Evolutionary conservation across 2,888 invertebrate genomes (phyloP), one percentile per base, ranked within the genome.

Genomic region (Deilephila elpenor): DNA sequence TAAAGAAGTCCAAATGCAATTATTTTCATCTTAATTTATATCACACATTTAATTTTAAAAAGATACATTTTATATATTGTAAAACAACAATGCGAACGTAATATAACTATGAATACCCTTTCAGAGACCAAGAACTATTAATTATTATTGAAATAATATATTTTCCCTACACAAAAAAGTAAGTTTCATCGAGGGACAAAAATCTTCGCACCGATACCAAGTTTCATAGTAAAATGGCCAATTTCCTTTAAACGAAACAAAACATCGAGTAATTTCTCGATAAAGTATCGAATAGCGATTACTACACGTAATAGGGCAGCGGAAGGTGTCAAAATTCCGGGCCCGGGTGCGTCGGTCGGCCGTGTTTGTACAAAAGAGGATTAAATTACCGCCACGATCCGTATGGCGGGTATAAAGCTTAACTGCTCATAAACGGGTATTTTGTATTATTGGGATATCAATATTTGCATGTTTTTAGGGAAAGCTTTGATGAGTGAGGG

Each of bases 291-390:
- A 56, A 61, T 56, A 53, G 56, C 29, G 32, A 74, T 71, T 72
- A 72, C 71, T 59, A 82, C 71, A 84, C 82, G 73, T 83, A 86
- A 82, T 83, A 74, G 37, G 14, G 5, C 32, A 8, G 74, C 73
- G 73, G 73, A 75, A 85, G 82, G 84, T 86, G 86, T 86, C 84
- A 85, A 81, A 85, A 86, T 84, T 85, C 81, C 77, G 77, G 77
- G 77, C 77, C 79, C 79, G 76, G 73, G 83, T 78, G 84, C 80
- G 83, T 83, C 82, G 78, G 80, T 79, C 76, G 67, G 74, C 76
- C 75, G 71, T 74, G 74, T 73, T 76, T 75, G 74, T 71, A 81
- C 84, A 85, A 84, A 85, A 83, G 83, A 77, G 83, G 84, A 87
- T 88, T 84, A 84, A 78, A 79, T 87, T 86, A 83, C 80, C 78